phyloP scores from a whole-genome alignment of 2,888 invertebrate species.

The Schrankia costaestrigalis region DNA sequence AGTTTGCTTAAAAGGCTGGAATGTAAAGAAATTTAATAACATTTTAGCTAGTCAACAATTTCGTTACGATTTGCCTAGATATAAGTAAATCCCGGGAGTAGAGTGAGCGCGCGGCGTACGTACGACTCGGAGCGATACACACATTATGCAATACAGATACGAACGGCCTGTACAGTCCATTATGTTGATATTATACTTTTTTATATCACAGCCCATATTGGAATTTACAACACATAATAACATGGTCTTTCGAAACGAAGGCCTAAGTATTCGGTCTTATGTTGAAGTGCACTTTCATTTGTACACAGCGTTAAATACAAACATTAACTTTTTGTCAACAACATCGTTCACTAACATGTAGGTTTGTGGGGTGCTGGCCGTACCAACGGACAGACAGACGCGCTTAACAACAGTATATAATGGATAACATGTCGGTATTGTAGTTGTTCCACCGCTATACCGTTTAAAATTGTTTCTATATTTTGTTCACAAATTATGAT shows the following conservation, averaged over 20 bases:
- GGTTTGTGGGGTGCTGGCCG: constrained; percentile 49
- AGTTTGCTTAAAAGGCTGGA: constrained; percentile 9
- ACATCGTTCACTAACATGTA: constrained; percentile 65
- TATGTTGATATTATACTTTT: constrained; percentile 81
- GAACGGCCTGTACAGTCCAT: constrained; percentile 86
- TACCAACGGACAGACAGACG: constrained; percentile 43
- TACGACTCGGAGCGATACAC: constrained; percentile 51
- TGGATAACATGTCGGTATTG: too few species aligned
- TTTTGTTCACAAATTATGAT: constrained; percentile 21
- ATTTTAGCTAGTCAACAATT: constrained; percentile 16
- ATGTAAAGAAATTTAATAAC: constrained; percentile 14
- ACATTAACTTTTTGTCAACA: constrained; percentile 70
- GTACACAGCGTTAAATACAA: constrained; percentile 78
- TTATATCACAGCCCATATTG: constrained; percentile 90
- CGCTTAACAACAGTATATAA: constrained; percentile 18
- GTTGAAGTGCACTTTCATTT: constrained; percentile 79
- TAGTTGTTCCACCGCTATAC: constrained; percentile 15
- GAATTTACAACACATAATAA: constrained; percentile 84
- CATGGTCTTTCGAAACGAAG: constrained; percentile 72
- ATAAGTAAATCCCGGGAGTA: constrained; percentile 6
- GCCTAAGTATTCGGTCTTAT: constrained; percentile 66
- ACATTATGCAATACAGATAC: constrained; percentile 74
- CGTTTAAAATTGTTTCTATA: constrained; percentile 19
- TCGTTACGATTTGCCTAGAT: constrained; percentile 14
- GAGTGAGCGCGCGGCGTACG: constrained; percentile 11